Conservation (phyloP, 2,113 vertebrate genomes). For the Uria lomvia region DNA sequence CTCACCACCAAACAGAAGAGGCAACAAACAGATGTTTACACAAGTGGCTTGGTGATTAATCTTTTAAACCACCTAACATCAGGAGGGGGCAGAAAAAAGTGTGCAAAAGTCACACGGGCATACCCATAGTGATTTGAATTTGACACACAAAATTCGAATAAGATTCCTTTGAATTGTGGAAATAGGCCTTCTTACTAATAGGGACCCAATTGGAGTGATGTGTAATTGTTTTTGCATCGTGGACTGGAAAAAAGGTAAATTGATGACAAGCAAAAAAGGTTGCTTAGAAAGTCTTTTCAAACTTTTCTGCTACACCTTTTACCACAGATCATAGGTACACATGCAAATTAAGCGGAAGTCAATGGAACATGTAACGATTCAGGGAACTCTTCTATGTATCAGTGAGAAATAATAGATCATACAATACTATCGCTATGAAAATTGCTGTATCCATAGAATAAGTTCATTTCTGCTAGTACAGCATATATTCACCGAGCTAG, state of each 20-base stretch:
- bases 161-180: not conserved
- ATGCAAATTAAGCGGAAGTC: not conserved
- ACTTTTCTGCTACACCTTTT: not conserved
- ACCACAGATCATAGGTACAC: not conserved
- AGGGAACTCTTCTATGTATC: not conserved
- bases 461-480: not conserved
- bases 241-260: not conserved
- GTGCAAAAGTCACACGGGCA: not conserved
- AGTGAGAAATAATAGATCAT: not conserved
- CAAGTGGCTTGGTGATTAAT: not conserved
- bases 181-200: not conserved
- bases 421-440: not conserved
- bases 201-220: not conserved
- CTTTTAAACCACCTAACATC: not conserved
- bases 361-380: not conserved
- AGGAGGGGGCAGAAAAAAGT: not conserved
- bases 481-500: not conserved
- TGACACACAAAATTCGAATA: not conserved
- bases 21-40: not conserved
- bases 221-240: not conserved
- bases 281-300: not conserved
- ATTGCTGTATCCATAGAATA: not conserved
- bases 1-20: not conserved
- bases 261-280: not conserved
- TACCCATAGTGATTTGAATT: not conserved